Conservation (phyloP, 2,888 invertebrate species). For the Megastigmus dorsalis region DNA sequence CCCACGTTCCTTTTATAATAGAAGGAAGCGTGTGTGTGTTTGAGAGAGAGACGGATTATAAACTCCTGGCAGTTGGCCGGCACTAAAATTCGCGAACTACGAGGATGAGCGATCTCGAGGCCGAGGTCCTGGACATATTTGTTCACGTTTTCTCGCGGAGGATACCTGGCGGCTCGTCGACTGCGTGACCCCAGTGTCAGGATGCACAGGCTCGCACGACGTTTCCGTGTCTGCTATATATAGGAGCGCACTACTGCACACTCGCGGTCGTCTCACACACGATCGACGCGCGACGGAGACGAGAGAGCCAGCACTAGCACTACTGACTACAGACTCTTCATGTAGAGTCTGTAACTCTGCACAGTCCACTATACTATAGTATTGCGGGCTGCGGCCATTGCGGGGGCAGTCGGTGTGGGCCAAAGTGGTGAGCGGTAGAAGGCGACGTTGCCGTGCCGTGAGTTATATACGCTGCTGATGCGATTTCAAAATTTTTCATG, state of each 20-base stretch:
- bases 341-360: too few relatives aligned
- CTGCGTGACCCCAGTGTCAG: too few relatives aligned
- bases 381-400: too few relatives aligned
- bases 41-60: neutral
- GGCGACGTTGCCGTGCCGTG: too few relatives aligned
- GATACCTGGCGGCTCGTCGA: neutral
- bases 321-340: too few relatives aligned
- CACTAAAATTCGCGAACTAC: neutral
- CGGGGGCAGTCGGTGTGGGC: too few relatives aligned
- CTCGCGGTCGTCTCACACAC: neutral
- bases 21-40: neutral
- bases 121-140: neutral
- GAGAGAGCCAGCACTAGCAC: neutral
- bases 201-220: too few relatives aligned
- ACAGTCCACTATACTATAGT: too few relatives aligned
- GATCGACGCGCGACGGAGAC: neutral
- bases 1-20: neutral
- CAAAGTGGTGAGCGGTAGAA: too few relatives aligned
- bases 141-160: neutral
- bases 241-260: neutral
- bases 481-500: too few relatives aligned
- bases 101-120: neutral
- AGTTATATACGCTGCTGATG: too few relatives aligned
- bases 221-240: neutral
- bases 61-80: neutral